phyloP scores from a whole-genome alignment of 2,888 invertebrate genomes.

The Congeria kusceri region DNA sequence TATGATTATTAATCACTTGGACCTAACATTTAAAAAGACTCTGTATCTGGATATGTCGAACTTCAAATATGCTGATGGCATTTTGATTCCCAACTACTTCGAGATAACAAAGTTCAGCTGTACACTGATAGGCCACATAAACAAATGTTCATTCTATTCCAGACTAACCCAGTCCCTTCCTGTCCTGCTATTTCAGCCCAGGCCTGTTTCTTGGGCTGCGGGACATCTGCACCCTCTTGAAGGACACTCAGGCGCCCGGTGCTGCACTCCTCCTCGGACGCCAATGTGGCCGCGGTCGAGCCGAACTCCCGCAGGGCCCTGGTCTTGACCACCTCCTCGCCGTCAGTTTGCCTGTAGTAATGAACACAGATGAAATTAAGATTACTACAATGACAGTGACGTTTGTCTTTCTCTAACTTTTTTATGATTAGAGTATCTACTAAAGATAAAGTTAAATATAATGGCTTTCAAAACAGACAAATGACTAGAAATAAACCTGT shows the following conservation, averaged over 20 bases:
- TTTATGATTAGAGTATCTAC: no score
- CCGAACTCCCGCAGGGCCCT: slow-evolving; percentile 23
- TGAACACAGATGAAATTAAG: no score
- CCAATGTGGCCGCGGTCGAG: slow-evolving; percentile 62
- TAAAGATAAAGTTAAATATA: no score
- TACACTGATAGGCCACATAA: neutral
- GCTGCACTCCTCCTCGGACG: slow-evolving; percentile 56
- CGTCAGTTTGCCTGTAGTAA: slow-evolving; percentile 7
- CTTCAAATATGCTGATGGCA: no score
- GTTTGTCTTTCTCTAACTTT: no score
- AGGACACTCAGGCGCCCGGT: slow-evolving; percentile 20
- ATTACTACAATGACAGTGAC: no score
- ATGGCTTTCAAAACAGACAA: neutral
- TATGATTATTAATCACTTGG: no score
- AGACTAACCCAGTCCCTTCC: neutral
- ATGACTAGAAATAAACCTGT: neutral
- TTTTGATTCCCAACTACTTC: no score
- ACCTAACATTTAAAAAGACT: no score
- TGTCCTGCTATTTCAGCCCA: slow-evolving; percentile 32
- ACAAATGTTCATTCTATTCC: neutral
- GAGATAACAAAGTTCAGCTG: no score
- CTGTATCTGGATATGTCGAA: no score
- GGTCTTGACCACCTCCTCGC: neutral
- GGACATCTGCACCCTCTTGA: slow-evolving; percentile 33
- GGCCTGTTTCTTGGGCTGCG: slow-evolving; percentile 47